phyloP scores from a whole-genome alignment of 1,140 invertebrate genomes.

The Bombus sibiricus region DNA sequence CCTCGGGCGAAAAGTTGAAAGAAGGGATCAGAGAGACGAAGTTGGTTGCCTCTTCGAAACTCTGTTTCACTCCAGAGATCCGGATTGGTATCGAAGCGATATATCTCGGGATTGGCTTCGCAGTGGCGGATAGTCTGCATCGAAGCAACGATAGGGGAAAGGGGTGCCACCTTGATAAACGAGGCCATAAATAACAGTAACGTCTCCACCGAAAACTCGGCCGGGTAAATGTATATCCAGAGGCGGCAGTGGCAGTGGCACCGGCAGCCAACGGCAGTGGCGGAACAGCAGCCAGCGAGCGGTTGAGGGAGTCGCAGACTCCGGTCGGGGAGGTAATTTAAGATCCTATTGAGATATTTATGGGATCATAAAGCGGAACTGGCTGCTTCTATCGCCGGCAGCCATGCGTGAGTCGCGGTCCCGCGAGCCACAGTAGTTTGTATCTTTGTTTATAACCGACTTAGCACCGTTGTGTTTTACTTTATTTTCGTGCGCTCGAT shows the following conservation, averaged over 20 bases:
- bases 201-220: constrained; percentile 81
- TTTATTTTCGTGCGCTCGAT: constrained; percentile 62
- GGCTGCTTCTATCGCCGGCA: constrained; percentile 68
- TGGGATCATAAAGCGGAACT: constrained; percentile 77
- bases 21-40: constrained; percentile 66
- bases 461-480: constrained; percentile 48
- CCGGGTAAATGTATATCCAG: constrained; percentile 75
- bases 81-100: constrained; percentile 78
- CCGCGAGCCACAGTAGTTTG: constrained; percentile 60
- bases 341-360: constrained; percentile 79
- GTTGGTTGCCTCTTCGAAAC: constrained; percentile 51
- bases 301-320: constrained; percentile 62
- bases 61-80: constrained; percentile 49
- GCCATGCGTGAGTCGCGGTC: constrained; percentile 64
- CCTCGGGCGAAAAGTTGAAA: constrained; percentile 70
- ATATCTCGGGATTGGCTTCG: constrained; percentile 80
- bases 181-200: constrained; percentile 81
- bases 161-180: constrained; percentile 81
- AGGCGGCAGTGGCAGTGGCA: constrained; percentile 38
- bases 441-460: constrained; percentile 69
- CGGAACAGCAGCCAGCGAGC: constrained; percentile 53
- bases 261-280: constrained; percentile 44
- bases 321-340: constrained; percentile 71
- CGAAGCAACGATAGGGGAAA: constrained; percentile 71
- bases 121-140: constrained; percentile 77